Conservation (phyloP, 2,113 vertebrate species). For the Psephotus haematonotus region DNA sequence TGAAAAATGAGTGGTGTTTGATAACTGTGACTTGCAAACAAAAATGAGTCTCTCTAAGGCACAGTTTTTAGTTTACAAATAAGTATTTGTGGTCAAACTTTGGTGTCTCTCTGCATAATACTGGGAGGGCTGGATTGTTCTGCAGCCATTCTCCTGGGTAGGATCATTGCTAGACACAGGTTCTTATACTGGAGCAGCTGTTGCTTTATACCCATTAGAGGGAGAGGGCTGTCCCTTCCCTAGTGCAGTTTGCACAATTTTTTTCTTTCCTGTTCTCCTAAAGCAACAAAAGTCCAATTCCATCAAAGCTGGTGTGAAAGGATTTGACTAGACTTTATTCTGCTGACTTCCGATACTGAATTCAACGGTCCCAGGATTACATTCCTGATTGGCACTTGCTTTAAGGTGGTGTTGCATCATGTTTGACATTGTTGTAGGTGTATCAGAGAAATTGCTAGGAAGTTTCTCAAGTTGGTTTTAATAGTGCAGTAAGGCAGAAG, state of each 20-base stretch:
- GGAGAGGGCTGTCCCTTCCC: not conserved
- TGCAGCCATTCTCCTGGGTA: not conserved
- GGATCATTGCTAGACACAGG: not conserved
- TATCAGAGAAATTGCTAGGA: not conserved
- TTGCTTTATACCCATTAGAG: not conserved
- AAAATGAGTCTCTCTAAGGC: not conserved
- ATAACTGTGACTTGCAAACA: not conserved
- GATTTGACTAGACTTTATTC: not conserved
- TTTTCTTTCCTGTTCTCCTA: not conserved
- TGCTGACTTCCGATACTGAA: not conserved
- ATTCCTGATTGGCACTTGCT: not conserved
- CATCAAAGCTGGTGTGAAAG: rapidly evolving
- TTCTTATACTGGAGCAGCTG: rapidly evolving
- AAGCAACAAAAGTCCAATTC: not conserved
- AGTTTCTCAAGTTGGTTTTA: not conserved
- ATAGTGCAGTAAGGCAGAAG: not conserved
- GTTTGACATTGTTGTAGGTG: not conserved
- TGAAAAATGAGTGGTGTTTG: not conserved
- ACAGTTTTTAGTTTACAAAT: not conserved
- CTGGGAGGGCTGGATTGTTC: not conserved
- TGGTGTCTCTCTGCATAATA: not conserved
- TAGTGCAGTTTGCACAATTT: not conserved
- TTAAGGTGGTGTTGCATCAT: not conserved
- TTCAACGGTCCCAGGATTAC: not conserved
- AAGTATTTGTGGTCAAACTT: not conserved